Percentiles rank a stretch among this genome's conserved stretches.
phyloP scores from a whole-genome alignment of 35 echinoderm and acorn worm species.

The Anneissia japonica region DNA sequence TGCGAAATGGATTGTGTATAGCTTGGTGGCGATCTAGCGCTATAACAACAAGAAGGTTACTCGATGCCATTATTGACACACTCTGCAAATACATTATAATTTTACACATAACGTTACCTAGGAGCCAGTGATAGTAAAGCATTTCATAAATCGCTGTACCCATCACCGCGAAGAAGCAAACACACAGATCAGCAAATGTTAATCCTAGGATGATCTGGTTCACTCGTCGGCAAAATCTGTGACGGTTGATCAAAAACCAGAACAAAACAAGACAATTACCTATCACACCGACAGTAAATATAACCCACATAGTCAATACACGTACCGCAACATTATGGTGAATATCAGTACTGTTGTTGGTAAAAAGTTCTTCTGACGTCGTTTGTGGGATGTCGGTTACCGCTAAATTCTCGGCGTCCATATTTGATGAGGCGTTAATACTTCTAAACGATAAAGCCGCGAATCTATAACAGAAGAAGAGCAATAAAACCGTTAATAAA shows the following conservation, averaged over 20 bases:
- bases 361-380: background rate
- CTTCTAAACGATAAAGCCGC: background rate
- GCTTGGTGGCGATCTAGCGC: conserved; percentile 88
- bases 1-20: conserved; percentile 70
- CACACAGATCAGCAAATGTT: conserved; percentile 71
- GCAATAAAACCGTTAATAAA: background rate
- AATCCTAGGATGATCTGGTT: conserved; percentile 86
- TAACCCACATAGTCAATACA: conserved; percentile 53
- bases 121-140: conserved; percentile 60
- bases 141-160: conserved; percentile 64
- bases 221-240: conserved; percentile 57
- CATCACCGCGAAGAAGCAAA: conserved; percentile 76
- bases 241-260: conserved; percentile 74
- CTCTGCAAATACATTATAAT: conserved; percentile 78
- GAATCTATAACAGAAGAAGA: background rate
- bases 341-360: background rate
- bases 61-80: conserved; percentile 77
- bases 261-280: conserved; percentile 72
- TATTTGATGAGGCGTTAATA: background rate
- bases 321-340: conserved; percentile 9
- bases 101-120: conserved; percentile 75
- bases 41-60: conserved; percentile 79
- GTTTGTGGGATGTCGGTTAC: background rate
- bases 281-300: conserved; percentile 70
- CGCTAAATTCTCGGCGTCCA: background rate